phyloP scores from a whole-genome alignment of 2,888 invertebrate species.

The Tetragonula carbonaria region DNA sequence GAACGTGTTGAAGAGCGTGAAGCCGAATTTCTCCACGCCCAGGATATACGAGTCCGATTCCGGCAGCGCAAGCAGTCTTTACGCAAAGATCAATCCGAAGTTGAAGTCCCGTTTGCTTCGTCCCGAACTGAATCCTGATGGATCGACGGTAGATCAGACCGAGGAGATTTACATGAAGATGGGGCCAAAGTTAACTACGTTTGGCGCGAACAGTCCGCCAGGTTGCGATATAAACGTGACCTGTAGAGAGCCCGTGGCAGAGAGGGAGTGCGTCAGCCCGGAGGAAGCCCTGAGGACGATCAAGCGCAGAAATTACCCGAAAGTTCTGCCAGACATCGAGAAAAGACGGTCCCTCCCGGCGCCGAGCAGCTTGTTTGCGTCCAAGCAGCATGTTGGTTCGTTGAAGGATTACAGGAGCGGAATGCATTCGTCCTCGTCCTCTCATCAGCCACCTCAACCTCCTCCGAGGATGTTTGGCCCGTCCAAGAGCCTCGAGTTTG shows the following conservation, averaged over 20 bases:
- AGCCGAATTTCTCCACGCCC: conserved; percentile 79
- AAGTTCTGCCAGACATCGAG: conserved; percentile 92
- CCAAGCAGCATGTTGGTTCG: conserved; percentile 73
- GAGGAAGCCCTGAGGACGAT: conserved; percentile 91
- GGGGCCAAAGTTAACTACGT: conserved; percentile 77
- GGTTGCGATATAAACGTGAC: conserved; percentile 90
- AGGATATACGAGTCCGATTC: conserved; percentile 80
- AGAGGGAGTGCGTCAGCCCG: conserved; percentile 85
- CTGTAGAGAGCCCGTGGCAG: conserved; percentile 85
- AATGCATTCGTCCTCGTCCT: conserved; percentile 44
- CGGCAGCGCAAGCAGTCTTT: conserved; percentile 80
- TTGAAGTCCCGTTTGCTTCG: conserved; percentile 76
- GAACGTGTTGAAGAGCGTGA: conserved; percentile 77
- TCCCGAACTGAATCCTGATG: conserved; percentile 51
- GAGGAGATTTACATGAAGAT: conserved; percentile 75
- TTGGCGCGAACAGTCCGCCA: conserved; percentile 60
- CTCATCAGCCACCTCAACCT: conserved; percentile 85
- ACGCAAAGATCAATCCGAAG: conserved; percentile 81
- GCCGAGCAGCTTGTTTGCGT: conserved; percentile 72
- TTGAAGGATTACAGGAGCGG: conserved; percentile 71
- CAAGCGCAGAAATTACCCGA: conserved; percentile 92
- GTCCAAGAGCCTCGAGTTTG: conserved; percentile 72
- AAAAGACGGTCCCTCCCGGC: conserved; percentile 81
- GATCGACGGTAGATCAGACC: conserved; percentile 27
- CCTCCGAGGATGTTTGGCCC: conserved; percentile 88